Base-by-base conservation (phyloP, 2,888 invertebrate species). In the Arge pagana region DNA sequence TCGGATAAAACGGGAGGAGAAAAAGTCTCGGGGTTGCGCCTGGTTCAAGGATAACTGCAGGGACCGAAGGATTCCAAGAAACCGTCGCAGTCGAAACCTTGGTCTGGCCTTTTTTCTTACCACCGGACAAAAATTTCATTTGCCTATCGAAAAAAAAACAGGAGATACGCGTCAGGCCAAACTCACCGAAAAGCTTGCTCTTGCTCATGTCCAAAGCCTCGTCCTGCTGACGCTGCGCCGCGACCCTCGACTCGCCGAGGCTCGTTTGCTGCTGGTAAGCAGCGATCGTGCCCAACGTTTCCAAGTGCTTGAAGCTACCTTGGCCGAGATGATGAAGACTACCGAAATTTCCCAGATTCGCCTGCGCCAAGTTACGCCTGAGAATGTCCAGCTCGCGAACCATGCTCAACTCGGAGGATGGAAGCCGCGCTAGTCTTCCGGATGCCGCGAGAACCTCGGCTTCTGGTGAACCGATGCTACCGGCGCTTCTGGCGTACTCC, bases 131-230 rank as follows among this genome's bases (percentile, higher is more conserved):
- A n/a, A n/a, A n/a, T n/a, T n/a, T n/a, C n/a, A n/a, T n/a, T n/a
- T n/a, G n/a, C n/a, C n/a, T n/a, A n/a, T n/a, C n/a, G n/a, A n/a
- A n/a, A n/a, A n/a, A n/a, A n/a, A n/a, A n/a, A n/a, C n/a, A n/a
- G n/a, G n/a, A n/a, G n/a, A n/a, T n/a, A n/a, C n/a, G n/a, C n/a
- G n/a, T n/a, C 7, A 7, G 39, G 13, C 30, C n/a, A n/a, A n/a
- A 52, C 71, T 65, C 48, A 74, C 76, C 76, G 19, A 75, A 59
- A 55, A 74, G 75, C 60, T 76, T 76, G 48, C 57, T 74, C 54
- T 76, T 76, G 66, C 76, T 76, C 76, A 76, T 76, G 42, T 76
- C 76, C 55, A 76, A 53, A 6, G 76, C 76, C 52, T 76, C 72
- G 56, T 75, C 76, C 52, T 76, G 76, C 41, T 74, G 75, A 16